phyloP scores from a whole-genome alignment of 2,888 invertebrate genomes.

The Stegana nigrithorax region DNA sequence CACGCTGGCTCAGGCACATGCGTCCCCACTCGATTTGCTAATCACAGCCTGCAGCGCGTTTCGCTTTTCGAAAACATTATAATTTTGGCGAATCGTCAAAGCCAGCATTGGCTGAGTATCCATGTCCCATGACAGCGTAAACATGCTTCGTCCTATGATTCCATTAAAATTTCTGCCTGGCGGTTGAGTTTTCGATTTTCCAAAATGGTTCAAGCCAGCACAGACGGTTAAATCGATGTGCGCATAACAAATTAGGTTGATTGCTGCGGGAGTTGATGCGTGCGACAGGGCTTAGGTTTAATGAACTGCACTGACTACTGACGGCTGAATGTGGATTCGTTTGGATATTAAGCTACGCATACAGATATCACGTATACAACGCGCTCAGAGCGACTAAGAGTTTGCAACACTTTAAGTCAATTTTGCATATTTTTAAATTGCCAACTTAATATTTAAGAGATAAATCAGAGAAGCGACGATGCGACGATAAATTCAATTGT shows the following conservation, averaged over 20 bases:
- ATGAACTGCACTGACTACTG: not conserved
- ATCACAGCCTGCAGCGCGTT: no score
- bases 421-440: not conserved
- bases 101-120: no score
- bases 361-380: no score
- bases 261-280: conserved; percentile 42
- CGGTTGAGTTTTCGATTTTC: no score
- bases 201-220: not conserved
- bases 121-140: not conserved
- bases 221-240: not conserved
- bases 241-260: conserved; percentile 57
- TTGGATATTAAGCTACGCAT: not conserved
- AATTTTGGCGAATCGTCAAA: not conserved
- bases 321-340: not conserved
- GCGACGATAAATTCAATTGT: not conserved
- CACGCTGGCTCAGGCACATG: no score
- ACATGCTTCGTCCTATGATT: not conserved
- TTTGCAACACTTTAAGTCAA: no score
- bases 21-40: no score
- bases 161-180: no score
- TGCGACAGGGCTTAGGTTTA: not conserved
- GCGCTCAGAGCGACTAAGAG: no score
- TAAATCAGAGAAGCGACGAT: not conserved
- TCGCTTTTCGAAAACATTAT: not conserved
- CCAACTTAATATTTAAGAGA: not conserved